Percentiles rank a stretch among this genome's conserved stretches.
These are phyloP conservation scores for Drosophila anomelani DNA, from an alignment of 2,888 invertebrate genomes.

Conservation along the genomic window DNA sequence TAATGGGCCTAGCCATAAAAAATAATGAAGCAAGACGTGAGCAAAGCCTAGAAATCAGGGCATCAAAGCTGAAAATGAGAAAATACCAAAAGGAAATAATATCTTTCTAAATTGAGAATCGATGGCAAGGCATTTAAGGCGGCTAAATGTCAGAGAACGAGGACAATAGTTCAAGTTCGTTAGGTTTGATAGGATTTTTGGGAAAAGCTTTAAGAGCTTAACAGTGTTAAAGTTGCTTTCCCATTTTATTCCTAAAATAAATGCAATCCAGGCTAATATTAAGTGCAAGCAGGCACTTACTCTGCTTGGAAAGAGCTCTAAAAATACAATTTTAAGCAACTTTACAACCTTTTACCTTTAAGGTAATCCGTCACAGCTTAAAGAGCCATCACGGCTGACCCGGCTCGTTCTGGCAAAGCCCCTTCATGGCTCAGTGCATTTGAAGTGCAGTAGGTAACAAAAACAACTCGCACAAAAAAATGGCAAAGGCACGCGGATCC, in stretches of 20 bases:
- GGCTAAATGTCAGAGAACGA: conserved; percentile 1
- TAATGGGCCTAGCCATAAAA: conserved; percentile 70
- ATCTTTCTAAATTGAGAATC: conserved; percentile 44
- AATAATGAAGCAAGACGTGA: conserved; percentile 67
- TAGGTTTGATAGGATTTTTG: neutral
- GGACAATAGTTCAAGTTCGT: conserved; percentile 20
- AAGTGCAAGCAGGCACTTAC: neutral
- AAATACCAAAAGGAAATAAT: conserved; percentile 23
- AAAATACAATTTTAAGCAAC: neutral
- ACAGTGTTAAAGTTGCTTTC: neutral
- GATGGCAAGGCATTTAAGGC: conserved; percentile 33
- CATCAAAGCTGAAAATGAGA: conserved; percentile 36
- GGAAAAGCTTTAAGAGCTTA: neutral
- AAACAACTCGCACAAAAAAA: conserved; percentile 23
- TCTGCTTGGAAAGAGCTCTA: neutral
- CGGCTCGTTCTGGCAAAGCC: conserved; percentile 38
- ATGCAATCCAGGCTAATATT: neutral
- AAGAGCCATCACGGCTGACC: conserved; percentile 8
- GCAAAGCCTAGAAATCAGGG: conserved; percentile 36
- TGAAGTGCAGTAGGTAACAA: conserved; percentile 72
- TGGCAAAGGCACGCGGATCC: conserved; percentile 26
- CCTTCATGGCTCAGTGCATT: conserved; percentile 65
- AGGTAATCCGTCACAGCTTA: conserved; percentile 1
- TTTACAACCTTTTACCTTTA: neutral
- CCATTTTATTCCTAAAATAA: neutral